These are phyloP conservation scores for Aurelia sp. DNA, from an alignment of 30 jellyfish, hydroid and myxozoan genomes.

Conservation along the genomic window DNA sequence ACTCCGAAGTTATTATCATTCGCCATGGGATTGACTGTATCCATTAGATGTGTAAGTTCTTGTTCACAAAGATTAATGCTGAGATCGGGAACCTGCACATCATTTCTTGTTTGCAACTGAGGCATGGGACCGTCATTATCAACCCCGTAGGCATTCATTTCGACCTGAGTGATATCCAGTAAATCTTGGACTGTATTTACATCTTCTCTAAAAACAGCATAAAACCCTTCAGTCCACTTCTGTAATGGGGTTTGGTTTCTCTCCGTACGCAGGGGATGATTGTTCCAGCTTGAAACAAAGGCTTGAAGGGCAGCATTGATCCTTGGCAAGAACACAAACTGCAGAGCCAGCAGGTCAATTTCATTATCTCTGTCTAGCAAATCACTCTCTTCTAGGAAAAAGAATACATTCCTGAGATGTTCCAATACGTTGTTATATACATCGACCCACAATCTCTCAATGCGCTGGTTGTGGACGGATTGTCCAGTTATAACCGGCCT, in stretches of 20 bases:
- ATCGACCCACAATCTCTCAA: conserved; percentile 21
- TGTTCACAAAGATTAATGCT: too few species aligned
- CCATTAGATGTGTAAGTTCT: too few species aligned
- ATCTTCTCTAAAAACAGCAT: neutral
- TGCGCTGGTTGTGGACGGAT: conserved; percentile 5
- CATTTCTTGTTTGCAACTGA: neutral
- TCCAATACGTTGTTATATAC: neutral
- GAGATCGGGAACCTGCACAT: conserved; percentile 13
- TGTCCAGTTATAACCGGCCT: neutral
- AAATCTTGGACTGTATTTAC: neutral
- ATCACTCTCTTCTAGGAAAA: neutral
- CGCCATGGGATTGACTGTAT: too few species aligned
- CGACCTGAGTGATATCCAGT: neutral
- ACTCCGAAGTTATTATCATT: too few species aligned
- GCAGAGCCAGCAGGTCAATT: neutral
- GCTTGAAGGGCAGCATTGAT: conserved; percentile 3
- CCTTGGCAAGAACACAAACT: neutral
- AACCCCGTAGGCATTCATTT: neutral
- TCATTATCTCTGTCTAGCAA: neutral
- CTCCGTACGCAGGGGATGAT: conserved; percentile 14
- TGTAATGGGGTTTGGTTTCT: neutral
- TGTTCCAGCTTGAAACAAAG: neutral
- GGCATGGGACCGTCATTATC: conserved; percentile 1
- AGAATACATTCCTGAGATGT: neutral
- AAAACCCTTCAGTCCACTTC: neutral